Percentiles rank a stretch among this genome's conserved stretches.
Evolutionary conservation across 2,888 invertebrate genomes (phyloP).

Genomic region (Galerucella pusilla): DNA sequence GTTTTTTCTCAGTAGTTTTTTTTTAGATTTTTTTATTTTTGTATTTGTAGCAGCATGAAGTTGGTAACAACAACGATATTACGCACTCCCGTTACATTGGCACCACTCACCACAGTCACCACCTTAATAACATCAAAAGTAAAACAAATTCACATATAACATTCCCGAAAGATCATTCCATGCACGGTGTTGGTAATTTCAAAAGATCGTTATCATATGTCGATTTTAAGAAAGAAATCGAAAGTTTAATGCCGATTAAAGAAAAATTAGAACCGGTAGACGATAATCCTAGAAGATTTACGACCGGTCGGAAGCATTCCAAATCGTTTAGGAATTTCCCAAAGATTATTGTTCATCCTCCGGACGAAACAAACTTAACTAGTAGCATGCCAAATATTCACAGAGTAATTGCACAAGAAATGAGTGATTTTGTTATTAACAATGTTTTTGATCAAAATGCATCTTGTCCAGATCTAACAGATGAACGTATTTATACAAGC

Average conservation of each 20-base stretch:
- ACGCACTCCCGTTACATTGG: conserved; percentile 55
- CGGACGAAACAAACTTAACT: conserved; percentile 57
- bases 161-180: conserved; percentile 33
- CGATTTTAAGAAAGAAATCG: conserved; percentile 62
- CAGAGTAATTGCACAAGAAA: conserved; percentile 37
- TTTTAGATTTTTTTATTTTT: conserved; percentile 54
- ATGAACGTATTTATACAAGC: conserved; percentile 45
- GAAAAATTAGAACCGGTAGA: conserved; percentile 30
- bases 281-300: conserved; percentile 49
- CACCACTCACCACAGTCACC: conserved; percentile 54
- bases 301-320: conserved; percentile 54
- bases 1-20: conserved; percentile 45
- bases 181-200: conserved; percentile 41
- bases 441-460: conserved; percentile 56
- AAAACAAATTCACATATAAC: conserved; percentile 39
- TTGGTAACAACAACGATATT: conserved; percentile 51
- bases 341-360: conserved; percentile 58
- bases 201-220: conserved; percentile 60
- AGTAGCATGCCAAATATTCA: conserved; percentile 62
- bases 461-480: conserved; percentile 59
- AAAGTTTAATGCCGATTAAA: conserved; percentile 59
- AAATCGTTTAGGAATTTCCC: conserved; percentile 59
- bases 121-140: conserved; percentile 37
- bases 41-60: conserved; percentile 63
- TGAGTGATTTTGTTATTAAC: conserved; percentile 40